These are phyloP conservation scores for Leptoteleia sp. DNA, from an alignment of 1,140 invertebrate genomes.

Conservation along the genomic window DNA sequence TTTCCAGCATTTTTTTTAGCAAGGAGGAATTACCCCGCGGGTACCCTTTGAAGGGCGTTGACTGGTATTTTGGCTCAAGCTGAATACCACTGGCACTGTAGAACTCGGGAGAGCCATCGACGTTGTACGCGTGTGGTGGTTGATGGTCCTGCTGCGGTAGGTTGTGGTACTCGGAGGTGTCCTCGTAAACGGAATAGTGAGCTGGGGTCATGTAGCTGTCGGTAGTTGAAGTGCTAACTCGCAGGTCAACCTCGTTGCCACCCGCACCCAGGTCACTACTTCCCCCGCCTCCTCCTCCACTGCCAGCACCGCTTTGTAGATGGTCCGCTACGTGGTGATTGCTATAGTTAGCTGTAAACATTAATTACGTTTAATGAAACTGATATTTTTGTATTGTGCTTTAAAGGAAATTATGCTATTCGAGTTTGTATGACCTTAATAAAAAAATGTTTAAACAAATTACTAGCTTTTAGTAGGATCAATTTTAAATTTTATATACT, in stretches of 20 bases:
- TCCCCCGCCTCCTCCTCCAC: conserved; percentile 71
- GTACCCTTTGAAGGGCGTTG: conserved; percentile 85
- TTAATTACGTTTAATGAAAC: not conserved
- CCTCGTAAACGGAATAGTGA: conserved; percentile 83
- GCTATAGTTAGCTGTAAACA: conserved; percentile 80
- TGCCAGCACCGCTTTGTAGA: conserved; percentile 70
- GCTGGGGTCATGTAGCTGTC: conserved; percentile 79
- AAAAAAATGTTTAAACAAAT: no score
- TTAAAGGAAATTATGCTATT: no score
- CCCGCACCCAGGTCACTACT: conserved; percentile 68
- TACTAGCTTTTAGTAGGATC: no score
- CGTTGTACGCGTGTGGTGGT: conserved; percentile 81
- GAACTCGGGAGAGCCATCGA: conserved; percentile 88
- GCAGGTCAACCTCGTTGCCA: conserved; percentile 74
- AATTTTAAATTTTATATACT: no score
- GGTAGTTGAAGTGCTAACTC: conserved; percentile 71
- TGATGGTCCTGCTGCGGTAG: conserved; percentile 83
- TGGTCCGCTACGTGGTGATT: conserved; percentile 80
- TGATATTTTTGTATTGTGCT: no score
- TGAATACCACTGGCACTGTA: conserved; percentile 84
- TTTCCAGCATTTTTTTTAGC: no score
- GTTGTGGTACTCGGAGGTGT: conserved; percentile 87
- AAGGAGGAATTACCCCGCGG: conserved; percentile 81
- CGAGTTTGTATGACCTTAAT: no score
- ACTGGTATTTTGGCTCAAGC: conserved; percentile 86